These are phyloP conservation scores for Thalassoma bifasciatum DNA, from an alignment of 2,113 vertebrate species.

Conservation along the genomic window DNA sequence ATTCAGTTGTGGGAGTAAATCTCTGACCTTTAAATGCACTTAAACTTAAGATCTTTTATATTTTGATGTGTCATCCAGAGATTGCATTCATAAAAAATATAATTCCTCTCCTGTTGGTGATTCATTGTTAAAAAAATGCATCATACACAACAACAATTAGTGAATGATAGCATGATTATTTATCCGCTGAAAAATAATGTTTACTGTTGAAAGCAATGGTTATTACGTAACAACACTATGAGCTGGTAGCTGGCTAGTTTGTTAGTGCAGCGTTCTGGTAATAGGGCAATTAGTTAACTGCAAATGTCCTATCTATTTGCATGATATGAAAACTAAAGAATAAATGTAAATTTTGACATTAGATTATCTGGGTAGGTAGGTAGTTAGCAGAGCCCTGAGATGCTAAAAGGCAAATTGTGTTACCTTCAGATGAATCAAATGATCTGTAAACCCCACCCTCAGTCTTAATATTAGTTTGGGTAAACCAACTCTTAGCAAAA, in stretches of 20 bases:
- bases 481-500: not conserved
- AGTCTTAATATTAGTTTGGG: not conserved
- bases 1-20: conserved; percentile 8
- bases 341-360: no score
- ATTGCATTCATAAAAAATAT: conserved; percentile 2
- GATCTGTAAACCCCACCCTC: not conserved
- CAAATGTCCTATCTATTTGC: no score
- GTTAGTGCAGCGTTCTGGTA: not conserved
- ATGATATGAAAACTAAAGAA: no score
- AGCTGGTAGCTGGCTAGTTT: not conserved
- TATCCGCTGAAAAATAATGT: not conserved
- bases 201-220: not conserved
- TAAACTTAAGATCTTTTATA: not conserved
- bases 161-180: not conserved
- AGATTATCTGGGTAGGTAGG: no score
- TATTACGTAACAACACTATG: not conserved
- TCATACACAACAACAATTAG: not conserved
- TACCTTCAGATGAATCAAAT: not conserved
- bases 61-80: not conserved
- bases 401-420: not conserved
- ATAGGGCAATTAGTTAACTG: not conserved
- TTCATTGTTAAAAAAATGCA: conserved; percentile 8
- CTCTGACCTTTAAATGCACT: not conserved
- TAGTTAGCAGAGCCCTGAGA: not conserved
- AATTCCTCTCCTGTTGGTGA: conserved; percentile 7